phyloP scores from a whole-genome alignment of 1,140 invertebrate species.

The Drosophila saltans region DNA sequence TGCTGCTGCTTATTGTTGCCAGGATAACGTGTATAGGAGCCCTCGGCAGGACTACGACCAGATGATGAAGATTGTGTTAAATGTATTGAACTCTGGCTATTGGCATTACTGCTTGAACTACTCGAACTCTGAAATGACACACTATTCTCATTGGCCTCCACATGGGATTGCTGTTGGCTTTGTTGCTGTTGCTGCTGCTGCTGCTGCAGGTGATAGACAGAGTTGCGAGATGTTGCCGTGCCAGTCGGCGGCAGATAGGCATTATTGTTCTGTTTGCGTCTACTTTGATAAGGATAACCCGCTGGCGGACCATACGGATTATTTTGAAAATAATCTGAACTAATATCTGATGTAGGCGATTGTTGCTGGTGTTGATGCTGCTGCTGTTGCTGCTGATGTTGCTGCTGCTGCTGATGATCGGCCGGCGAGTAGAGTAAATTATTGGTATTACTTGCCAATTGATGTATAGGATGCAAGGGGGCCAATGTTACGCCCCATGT shows the following conservation, averaged over 20 bases:
- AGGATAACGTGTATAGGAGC: constrained; percentile 60
- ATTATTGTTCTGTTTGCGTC: constrained; percentile 68
- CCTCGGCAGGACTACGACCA: constrained; percentile 62
- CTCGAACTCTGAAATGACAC: constrained; percentile 63
- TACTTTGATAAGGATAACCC: constrained; percentile 67
- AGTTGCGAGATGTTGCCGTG: constrained; percentile 53
- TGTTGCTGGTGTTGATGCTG: not conserved
- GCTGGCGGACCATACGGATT: constrained; percentile 62
- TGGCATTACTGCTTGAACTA: constrained; percentile 46
- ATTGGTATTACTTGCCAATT: constrained; percentile 80
- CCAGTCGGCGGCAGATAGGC: constrained; percentile 76
- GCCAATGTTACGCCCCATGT: constrained; percentile 79
- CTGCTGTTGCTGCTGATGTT: constrained; percentile 15
- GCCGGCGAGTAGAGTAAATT: constrained; percentile 81
- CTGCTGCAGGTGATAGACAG: constrained; percentile 64
- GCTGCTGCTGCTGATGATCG: constrained; percentile 71
- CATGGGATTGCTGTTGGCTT: constrained; percentile 48
- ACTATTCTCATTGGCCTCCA: constrained; percentile 53
- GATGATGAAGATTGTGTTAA: constrained; percentile 50
- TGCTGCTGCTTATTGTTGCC: constrained; percentile 36
- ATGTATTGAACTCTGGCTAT: constrained; percentile 54
- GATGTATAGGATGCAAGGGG: constrained; percentile 77
- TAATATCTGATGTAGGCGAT: constrained; percentile 20
- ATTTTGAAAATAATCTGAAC: constrained; percentile 65
- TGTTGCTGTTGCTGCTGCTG: constrained; percentile 61